Conservation (phyloP, 2,888 invertebrate genomes). For the Spialia ferax region DNA sequence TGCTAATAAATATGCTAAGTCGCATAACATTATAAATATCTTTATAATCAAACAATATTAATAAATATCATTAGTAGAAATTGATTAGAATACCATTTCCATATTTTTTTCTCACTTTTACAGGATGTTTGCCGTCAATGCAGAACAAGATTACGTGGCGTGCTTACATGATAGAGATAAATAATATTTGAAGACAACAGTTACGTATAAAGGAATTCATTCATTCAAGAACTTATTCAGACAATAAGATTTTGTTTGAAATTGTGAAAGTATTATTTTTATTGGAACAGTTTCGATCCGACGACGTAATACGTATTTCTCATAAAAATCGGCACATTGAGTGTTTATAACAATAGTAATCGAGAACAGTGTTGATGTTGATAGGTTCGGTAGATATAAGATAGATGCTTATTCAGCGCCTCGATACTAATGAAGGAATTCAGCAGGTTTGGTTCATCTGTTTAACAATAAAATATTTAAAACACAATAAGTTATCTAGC, state of each 20-base stretch:
- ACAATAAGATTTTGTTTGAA: slow-evolving; percentile 30
- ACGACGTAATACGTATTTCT: slow-evolving; percentile 18
- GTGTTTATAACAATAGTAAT: slow-evolving; percentile 15
- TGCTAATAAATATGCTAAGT: not conserved
- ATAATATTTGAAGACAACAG: slow-evolving; percentile 18
- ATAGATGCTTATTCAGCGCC: not conserved
- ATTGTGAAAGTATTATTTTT: slow-evolving; percentile 31
- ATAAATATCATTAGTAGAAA: too few species aligned
- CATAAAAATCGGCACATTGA: slow-evolving; percentile 11
- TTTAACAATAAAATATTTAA: too few species aligned
- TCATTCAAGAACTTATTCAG: slow-evolving; percentile 12
- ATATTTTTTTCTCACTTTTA: too few species aligned
- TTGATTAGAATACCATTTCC: too few species aligned
- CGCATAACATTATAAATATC: not conserved
- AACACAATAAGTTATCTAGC: too few species aligned
- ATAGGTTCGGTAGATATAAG: not conserved
- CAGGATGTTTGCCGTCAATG: too few species aligned
- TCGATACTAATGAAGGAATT: too few species aligned
- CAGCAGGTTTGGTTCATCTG: too few species aligned
- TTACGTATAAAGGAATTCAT: slow-evolving; percentile 27
- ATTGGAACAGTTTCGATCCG: slow-evolving; percentile 16
- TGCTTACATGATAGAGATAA: not conserved
- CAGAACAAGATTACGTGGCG: too few species aligned
- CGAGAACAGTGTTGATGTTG: not conserved
- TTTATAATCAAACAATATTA: too few species aligned